Conservation (phyloP, 2,113 vertebrate species). For the Eudyptes chrysolophus region DNA sequence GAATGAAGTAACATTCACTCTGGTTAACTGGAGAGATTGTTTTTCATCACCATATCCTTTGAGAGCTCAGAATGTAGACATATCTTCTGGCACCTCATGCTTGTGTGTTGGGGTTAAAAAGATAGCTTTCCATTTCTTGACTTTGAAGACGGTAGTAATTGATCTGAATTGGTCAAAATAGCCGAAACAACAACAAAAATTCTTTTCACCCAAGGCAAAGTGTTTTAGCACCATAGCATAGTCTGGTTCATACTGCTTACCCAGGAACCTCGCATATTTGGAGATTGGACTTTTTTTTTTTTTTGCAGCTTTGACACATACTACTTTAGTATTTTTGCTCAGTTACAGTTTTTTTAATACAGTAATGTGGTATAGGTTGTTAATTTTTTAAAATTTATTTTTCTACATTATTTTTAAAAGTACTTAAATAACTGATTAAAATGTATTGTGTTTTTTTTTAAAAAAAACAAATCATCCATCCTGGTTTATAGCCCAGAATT, state of each 20-base stretch:
- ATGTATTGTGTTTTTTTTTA: too few species aligned
- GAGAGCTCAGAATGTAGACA: fast-evolving
- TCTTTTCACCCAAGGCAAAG: fast-evolving
- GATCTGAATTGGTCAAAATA: neutral
- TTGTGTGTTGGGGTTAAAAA: neutral
- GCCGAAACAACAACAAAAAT: too few species aligned
- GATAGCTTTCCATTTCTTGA: fast-evolving
- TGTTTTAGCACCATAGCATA: fast-evolving
- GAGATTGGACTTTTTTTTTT: neutral
- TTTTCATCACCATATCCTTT: fast-evolving
- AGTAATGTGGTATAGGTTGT: fast-evolving
- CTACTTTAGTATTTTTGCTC: fast-evolving
- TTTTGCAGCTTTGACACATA: fast-evolving
- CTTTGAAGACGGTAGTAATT: fast-evolving
- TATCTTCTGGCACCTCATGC: neutral
- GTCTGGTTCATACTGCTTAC: neutral
- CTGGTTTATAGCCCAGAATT: neutral
- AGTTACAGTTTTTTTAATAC: fast-evolving
- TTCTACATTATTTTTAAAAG: fast-evolving
- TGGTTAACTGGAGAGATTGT: neutral
- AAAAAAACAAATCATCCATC: neutral
- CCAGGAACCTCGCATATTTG: fast-evolving
- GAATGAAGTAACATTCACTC: fast-evolving
- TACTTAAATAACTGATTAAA: neutral
- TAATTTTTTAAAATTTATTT: too few species aligned